Base-by-base conservation (phyloP, 2,888 invertebrate species). In the Ophioninae sp. region DNA sequence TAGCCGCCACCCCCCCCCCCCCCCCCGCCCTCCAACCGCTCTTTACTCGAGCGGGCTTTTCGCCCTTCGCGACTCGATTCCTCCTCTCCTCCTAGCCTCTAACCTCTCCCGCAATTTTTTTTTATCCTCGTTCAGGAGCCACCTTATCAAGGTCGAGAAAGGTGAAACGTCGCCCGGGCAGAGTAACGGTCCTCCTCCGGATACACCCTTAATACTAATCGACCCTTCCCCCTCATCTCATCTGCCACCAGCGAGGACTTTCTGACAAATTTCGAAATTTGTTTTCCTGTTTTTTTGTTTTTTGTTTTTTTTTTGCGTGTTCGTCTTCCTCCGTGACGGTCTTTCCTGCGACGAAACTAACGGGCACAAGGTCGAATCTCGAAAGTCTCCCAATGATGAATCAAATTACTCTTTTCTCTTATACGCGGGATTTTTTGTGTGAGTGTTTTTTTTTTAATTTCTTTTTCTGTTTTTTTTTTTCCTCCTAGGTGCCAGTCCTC, bases 101-200 rank as follows among this genome's bases (percentile, higher is more conserved):
- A 58, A 68, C 79, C 75, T 61, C 68, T 75, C 20, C 61, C 69
- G 51, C 89, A n/a, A n/a, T n/a, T 90, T 87, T 88, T 88, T 30
- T 91, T 78, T 69, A 91, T 93, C 94, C 94, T 94, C 93, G 93
- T 92, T 92, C 90, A 90, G 93, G 71, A 58, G 22, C 41, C 64
- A 61, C 85, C 86, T 86, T 23, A 44, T 87, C 88, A 90, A 91
- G 90, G 90, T 90, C 89, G 88, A 84, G 69, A 88, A 90, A 91
- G 91, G 91, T 91, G 89, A 87, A 86, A 85, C 81, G 74, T 69
- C 75, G 78, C 74, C 82, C 80, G 82, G 72, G 80, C 71, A 20
- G 51, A 59, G 17, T 69, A 93, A 93, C 93, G 22, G 44, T 17
- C 22, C 30, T 41, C 61, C 30, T 30, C 59, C 10, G 30, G 9